Evolutionary conservation across 2,888 invertebrate genomes (phyloP), one percentile per base, ranked within the genome.

Genomic region (Oligia fasciuncula): DNA sequence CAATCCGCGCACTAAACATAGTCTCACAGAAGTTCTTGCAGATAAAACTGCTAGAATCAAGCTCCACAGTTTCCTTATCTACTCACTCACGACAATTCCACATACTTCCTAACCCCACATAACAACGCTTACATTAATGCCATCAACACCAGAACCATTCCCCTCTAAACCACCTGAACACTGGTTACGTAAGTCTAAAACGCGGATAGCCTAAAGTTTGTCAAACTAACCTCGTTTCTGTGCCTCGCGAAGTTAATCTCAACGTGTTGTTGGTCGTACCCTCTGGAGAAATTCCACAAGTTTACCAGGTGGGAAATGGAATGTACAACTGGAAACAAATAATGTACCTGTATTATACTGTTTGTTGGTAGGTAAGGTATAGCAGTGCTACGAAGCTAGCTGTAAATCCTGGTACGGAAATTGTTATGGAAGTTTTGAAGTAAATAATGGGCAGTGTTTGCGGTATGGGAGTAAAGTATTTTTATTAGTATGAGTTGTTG

Each of bases 231-330:
- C 95, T 96, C 94, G 89, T 96, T 93, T 90, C 92, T 96, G 90
- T 95, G 96, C 85, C 89, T 92, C 29, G 97, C 97, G 85, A 97
- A 95, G 92, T 97, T 97, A 89, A 97, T 95, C 87, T 96, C 97
- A 49, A 85, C 89, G 84, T 92, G 92, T 82, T 90, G 88, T 76
- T 94, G 92, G 89, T 97, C 96, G 93, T 95, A 97, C 85, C 95
- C 93, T 85, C 94, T 94, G 65, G 97, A 97, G 93, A 97, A 97
- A 93, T 97, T 97, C 94, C 96, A 95, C 87, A 97, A 94, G 93
- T 97, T 97, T 80, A 95, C 93, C 85, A 97, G 95, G 91, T 97
- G 97, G 70, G 97, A 97, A 86, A 94, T 93, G 88, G 97, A 96
- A 94, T 97, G 97, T 90, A 96, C 90, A 88, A 96, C 97, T 97